Evolutionary conservation across 1,140 invertebrate species (phyloP).

Genomic region (Drosophila micromelanica): DNA sequence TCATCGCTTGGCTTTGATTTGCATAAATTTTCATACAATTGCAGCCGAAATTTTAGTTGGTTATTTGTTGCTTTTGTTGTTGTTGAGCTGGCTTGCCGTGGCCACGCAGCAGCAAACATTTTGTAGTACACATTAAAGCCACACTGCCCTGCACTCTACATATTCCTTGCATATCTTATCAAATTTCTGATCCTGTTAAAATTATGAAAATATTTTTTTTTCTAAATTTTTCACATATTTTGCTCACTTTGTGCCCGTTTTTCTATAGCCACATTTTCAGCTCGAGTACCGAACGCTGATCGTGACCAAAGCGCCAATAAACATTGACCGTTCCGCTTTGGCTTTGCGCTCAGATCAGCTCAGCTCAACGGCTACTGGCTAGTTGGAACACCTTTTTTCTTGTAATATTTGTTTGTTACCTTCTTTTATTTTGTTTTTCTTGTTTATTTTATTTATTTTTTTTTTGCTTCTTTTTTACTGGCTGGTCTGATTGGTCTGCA

Average conservation of each 20-base stretch:
- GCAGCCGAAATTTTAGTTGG: slow-evolving; percentile 66
- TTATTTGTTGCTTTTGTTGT: slow-evolving; percentile 51
- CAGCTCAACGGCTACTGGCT: slow-evolving; percentile 53
- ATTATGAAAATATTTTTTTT: background rate
- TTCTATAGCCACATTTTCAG: background rate
- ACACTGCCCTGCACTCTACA: slow-evolving; percentile 31
- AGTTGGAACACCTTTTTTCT: slow-evolving; percentile 44
- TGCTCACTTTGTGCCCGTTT: background rate
- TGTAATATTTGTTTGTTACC: slow-evolving; percentile 62
- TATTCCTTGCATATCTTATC: slow-evolving; percentile 20
- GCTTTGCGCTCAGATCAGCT: slow-evolving; percentile 34
- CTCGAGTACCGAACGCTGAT: slow-evolving; percentile 8
- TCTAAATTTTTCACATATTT: slow-evolving; percentile 11
- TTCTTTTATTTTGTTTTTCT: slow-evolving; percentile 36
- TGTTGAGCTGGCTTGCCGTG: slow-evolving; percentile 50
- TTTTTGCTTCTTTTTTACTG: slow-evolving; percentile 51
- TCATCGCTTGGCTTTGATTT: slow-evolving; percentile 74
- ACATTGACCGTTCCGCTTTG: slow-evolving; percentile 39
- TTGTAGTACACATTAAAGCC: slow-evolving; percentile 68
- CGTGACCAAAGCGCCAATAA: slow-evolving; percentile 45
- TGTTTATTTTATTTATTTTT: slow-evolving; percentile 22
- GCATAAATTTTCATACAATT: slow-evolving; percentile 78
- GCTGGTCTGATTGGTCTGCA: slow-evolving; percentile 65
- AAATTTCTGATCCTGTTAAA: background rate
- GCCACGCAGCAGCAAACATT: slow-evolving; percentile 71